These are phyloP conservation scores for Agriopis aurantiaria DNA, from an alignment of 2,888 invertebrate species.

Conservation along the genomic window DNA sequence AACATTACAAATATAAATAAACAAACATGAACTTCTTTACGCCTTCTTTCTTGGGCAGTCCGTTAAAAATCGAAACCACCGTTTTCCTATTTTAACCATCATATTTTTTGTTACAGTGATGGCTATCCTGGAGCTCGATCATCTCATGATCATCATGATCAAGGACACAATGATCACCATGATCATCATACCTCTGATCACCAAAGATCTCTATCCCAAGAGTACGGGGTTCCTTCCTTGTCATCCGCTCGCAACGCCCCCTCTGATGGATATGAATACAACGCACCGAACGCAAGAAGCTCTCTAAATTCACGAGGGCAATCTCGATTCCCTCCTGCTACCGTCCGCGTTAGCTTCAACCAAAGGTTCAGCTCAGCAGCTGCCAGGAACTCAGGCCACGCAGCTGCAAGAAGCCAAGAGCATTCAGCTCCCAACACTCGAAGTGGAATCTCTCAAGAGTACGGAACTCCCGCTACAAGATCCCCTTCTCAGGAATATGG, in stretches of 20 bases:
- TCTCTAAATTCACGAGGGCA: conserved; percentile 8
- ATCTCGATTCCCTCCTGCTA: conserved; percentile 23
- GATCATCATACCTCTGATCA: conserved; percentile 30
- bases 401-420: conserved; percentile 40
- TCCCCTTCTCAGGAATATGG: conserved; percentile 42
- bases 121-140: conserved; percentile 39
- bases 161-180: conserved; percentile 20
- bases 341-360: conserved; percentile 30
- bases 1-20: too few relatives aligned
- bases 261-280: conserved; percentile 24
- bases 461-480: neutral
- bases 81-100: neutral
- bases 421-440: conserved; percentile 56
- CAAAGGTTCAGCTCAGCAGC: conserved; percentile 27
- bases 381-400: conserved; percentile 14
- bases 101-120: conserved; percentile 31
- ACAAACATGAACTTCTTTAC: too few relatives aligned
- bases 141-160: conserved; percentile 15
- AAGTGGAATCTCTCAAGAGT: conserved; percentile 44
- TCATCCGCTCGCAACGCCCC: conserved; percentile 16
- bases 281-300: conserved; percentile 9
- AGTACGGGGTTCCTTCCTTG: conserved; percentile 27
- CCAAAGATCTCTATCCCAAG: conserved; percentile 36
- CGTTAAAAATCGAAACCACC: neutral
- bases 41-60: too few relatives aligned